These are phyloP conservation scores for Forbesichthys papilliferus DNA, from an alignment of 2,113 vertebrate genomes.

Conservation along the genomic window DNA sequence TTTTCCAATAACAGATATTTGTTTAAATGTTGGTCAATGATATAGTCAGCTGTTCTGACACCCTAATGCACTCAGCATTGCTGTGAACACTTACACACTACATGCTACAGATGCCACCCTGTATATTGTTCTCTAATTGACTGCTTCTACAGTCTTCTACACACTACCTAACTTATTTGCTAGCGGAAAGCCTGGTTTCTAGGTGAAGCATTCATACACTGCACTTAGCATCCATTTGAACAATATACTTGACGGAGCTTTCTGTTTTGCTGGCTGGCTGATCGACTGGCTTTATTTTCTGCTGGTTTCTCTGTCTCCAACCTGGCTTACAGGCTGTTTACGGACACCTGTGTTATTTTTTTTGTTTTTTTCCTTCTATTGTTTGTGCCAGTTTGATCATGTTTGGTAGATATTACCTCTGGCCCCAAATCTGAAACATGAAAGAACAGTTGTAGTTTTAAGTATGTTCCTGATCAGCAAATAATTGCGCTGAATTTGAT, in stretches of 20 bases:
- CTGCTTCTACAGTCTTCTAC: slow-evolving; percentile 20
- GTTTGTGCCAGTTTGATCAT: slow-evolving; percentile 36
- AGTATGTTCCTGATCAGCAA: slow-evolving; percentile 8
- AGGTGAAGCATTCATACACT: no score
- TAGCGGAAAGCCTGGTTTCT: background rate
- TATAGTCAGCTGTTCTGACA: background rate
- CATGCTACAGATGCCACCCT: background rate
- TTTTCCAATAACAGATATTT: background rate
- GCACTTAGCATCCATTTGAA: no score
- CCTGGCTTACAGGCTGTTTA: background rate
- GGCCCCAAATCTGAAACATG: slow-evolving; percentile 6
- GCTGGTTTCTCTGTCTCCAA: background rate
- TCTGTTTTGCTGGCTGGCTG: background rate
- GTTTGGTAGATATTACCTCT: slow-evolving; percentile 21
- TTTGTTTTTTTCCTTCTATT: background rate
- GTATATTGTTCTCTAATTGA: background rate
- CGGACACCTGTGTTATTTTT: background rate
- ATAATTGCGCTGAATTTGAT: slow-evolving; percentile 21
- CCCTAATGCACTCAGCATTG: slow-evolving; percentile 9
- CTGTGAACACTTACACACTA: slow-evolving; percentile 13
- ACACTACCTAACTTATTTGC: background rate
- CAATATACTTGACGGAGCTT: background rate
- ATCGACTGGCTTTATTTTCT: background rate
- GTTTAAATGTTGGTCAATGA: background rate
- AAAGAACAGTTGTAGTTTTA: slow-evolving; percentile 17